phyloP scores from a whole-genome alignment of 2,797 vertebrate species.

The Eremophila alpestris region DNA sequence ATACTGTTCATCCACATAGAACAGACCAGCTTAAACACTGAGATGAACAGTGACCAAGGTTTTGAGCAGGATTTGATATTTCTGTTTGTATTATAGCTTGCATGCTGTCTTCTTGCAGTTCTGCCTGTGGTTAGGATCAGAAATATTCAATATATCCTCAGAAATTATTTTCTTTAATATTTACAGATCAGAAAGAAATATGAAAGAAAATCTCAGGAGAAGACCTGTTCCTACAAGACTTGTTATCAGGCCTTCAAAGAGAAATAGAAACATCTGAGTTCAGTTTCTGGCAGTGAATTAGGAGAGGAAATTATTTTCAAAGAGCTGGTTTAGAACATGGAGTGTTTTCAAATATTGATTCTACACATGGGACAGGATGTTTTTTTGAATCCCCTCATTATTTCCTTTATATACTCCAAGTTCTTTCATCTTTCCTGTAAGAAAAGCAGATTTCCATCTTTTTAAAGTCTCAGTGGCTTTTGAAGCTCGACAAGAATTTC shows the following conservation, averaged over 20 bases:
- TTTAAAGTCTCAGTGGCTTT: background rate
- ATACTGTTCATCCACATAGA: background rate
- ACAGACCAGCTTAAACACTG: background rate
- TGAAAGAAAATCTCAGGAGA: background rate
- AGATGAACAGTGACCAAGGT: background rate
- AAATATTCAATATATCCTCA: background rate
- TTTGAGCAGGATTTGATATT: background rate
- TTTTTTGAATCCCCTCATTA: background rate
- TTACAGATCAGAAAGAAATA: background rate
- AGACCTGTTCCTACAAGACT: background rate
- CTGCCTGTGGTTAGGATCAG: background rate
- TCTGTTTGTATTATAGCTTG: background rate
- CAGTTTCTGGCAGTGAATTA: background rate
- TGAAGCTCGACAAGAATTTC: background rate
- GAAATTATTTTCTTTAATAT: background rate
- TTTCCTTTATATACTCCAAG: background rate
- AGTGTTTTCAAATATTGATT: background rate
- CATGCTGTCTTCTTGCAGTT: background rate
- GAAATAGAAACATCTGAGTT: background rate
- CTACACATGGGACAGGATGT: accelerated
- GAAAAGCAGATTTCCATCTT: background rate
- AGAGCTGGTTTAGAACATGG: background rate
- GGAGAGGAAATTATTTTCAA: background rate
- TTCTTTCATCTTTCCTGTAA: background rate
- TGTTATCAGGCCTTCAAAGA: background rate